Evolutionary conservation across 2,888 invertebrate genomes (phyloP).

Genomic region (Crioceris asparagi): DNA sequence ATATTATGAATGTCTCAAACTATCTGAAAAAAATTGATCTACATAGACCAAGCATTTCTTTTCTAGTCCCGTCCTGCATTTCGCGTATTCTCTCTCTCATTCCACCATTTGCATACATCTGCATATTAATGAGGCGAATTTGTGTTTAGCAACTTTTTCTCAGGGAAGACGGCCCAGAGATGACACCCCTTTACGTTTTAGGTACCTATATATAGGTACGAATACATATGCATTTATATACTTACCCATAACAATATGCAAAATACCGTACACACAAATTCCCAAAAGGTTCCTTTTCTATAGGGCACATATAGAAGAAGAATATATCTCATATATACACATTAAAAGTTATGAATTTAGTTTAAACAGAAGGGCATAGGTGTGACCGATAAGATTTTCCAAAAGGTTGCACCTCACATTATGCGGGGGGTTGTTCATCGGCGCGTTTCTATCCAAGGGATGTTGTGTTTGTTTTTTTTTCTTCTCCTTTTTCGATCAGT

Average conservation of each 20-base stretch:
- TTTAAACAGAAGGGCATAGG: constrained; percentile 37
- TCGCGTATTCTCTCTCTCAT: constrained; percentile 7
- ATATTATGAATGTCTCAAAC: too few relatives aligned
- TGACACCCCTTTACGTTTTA: too few relatives aligned
- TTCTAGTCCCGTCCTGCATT: too few relatives aligned
- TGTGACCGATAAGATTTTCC: constrained; percentile 39
- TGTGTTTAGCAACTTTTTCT: constrained; percentile 28
- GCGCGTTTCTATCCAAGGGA: not conserved
- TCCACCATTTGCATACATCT: constrained; percentile 20
- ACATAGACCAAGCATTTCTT: too few relatives aligned
- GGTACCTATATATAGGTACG: too few relatives aligned
- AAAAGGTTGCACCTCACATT: constrained; percentile 17
- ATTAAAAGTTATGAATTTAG: constrained; percentile 23
- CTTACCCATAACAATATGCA: constrained; percentile 30
- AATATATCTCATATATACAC: constrained; percentile 16
- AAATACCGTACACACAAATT: constrained; percentile 9
- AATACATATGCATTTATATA: too few relatives aligned
- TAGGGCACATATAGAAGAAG: constrained; percentile 1
- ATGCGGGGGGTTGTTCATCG: not conserved
- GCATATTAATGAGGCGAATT: constrained; percentile 22
- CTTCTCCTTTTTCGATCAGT: too few relatives aligned
- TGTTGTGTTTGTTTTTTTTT: not conserved
- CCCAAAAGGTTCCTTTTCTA: too few relatives aligned
- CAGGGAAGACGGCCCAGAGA: constrained; percentile 19
- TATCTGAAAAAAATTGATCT: too few relatives aligned